Conservation (phyloP, 2,797 vertebrate species). For the Mycteria americana region DNA sequence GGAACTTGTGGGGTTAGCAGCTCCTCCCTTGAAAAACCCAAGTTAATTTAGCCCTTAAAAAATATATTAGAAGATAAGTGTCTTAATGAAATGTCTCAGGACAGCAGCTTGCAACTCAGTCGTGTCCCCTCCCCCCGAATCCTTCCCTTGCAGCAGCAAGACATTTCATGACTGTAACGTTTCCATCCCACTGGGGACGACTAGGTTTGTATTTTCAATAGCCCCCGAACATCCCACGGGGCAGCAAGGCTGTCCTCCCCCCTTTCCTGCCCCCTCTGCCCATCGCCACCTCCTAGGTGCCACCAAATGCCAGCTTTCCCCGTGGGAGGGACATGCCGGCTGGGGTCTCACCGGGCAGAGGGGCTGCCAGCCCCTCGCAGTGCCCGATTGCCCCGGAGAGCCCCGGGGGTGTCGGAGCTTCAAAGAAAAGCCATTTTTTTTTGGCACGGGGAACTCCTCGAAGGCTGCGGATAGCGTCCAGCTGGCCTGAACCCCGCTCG, state of each 20-base stretch:
- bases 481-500: not conserved
- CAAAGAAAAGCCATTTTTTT: not conserved
- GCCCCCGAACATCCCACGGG: rapidly evolving
- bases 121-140: no score
- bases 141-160: no score
- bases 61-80: not conserved
- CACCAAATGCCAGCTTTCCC: not conserved
- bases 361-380: not conserved
- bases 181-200: rapidly evolving
- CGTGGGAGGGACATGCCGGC: rapidly evolving
- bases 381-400: not conserved
- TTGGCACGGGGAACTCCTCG: not conserved
- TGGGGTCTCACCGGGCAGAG: not conserved
- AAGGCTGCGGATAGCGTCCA: not conserved
- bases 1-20: not conserved
- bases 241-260: not conserved
- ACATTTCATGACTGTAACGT: not conserved
- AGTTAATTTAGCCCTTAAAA: not conserved
- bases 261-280: not conserved
- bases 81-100: not conserved
- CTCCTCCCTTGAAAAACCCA: not conserved
- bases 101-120: no score
- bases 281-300: not conserved
- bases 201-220: not conserved
- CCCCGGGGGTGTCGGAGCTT: not conserved